These are phyloP conservation scores for Rhyacichthys aspro DNA, from an alignment of 2,797 vertebrate genomes.

Conservation along the genomic window DNA sequence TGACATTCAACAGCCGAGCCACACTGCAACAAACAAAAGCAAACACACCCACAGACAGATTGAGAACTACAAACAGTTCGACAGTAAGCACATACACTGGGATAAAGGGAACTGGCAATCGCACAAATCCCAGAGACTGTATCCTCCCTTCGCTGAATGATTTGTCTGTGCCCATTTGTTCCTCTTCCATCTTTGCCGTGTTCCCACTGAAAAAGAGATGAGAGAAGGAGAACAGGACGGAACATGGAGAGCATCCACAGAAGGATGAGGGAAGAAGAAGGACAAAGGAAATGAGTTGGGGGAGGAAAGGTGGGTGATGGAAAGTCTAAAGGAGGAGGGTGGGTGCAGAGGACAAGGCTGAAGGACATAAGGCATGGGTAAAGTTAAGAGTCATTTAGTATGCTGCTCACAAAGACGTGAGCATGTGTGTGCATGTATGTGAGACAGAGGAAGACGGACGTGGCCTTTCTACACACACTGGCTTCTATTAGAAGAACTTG, in stretches of 20 bases:
- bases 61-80: constrained; percentile 24
- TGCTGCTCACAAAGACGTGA: constrained; percentile 29
- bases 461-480: not conserved
- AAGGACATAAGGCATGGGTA: constrained; percentile 43
- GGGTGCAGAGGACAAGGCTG: constrained; percentile 28
- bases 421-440: constrained; percentile 6
- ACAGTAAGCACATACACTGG: constrained; percentile 28
- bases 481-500: not conserved
- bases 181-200: constrained; percentile 1
- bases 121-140: constrained; percentile 28
- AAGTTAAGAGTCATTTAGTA: constrained; percentile 47
- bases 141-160: constrained; percentile 26
- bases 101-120: constrained; percentile 35
- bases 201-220: constrained; percentile 12
- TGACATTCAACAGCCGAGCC: constrained; percentile 36
- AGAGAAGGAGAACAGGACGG: not conserved
- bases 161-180: constrained; percentile 22
- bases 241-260: not conserved
- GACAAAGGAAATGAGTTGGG: not conserved
- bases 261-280: not conserved
- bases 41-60: constrained; percentile 40
- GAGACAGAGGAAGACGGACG: not conserved
- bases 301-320: not conserved
- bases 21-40: constrained; percentile 41
- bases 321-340: constrained; percentile 1